A percentile compares a stretch with the other conserved stretches of the same genome.
Conservation (phyloP, 2,888 invertebrate species). For the Brenthis hecate region DNA sequence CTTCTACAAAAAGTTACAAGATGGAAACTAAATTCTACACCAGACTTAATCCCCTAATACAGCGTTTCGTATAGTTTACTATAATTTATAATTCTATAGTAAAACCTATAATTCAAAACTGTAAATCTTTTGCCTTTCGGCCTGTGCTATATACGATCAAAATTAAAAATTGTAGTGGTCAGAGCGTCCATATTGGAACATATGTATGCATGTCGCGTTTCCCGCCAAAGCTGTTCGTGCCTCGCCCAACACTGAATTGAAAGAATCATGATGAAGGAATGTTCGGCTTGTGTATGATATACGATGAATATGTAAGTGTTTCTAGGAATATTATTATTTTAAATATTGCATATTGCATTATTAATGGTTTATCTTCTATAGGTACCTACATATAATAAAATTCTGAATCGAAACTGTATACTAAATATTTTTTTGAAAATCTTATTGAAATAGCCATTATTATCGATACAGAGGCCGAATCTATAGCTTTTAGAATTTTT, state of each 20-base stretch:
- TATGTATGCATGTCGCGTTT: constrained; percentile 68
- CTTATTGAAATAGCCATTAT: too few relatives aligned
- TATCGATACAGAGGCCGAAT: too few relatives aligned
- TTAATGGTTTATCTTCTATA: constrained; percentile 19
- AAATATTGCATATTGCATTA: constrained; percentile 37
- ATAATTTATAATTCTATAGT: background rate
- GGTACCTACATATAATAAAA: too few relatives aligned
- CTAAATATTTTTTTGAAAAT: too few relatives aligned
- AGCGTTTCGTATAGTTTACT: too few relatives aligned
- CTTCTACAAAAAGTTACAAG: too few relatives aligned
- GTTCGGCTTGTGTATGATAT: constrained; percentile 61
- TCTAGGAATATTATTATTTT: constrained; percentile 52
- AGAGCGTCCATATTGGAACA: constrained; percentile 51
- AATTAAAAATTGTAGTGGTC: constrained; percentile 49
- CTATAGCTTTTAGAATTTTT: too few relatives aligned
- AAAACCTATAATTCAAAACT: background rate
- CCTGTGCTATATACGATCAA: constrained; percentile 19
- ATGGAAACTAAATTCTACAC: too few relatives aligned
- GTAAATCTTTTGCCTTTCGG: background rate
- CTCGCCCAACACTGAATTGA: constrained; percentile 75
- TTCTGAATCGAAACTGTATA: too few relatives aligned
- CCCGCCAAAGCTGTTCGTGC: constrained; percentile 73
- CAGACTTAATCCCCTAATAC: too few relatives aligned
- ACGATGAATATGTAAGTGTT: constrained; percentile 67
- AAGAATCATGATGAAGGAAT: constrained; percentile 78